Evolutionary conservation across 2,797 vertebrate species (phyloP).

Genomic region (Ibycter americanus): DNA sequence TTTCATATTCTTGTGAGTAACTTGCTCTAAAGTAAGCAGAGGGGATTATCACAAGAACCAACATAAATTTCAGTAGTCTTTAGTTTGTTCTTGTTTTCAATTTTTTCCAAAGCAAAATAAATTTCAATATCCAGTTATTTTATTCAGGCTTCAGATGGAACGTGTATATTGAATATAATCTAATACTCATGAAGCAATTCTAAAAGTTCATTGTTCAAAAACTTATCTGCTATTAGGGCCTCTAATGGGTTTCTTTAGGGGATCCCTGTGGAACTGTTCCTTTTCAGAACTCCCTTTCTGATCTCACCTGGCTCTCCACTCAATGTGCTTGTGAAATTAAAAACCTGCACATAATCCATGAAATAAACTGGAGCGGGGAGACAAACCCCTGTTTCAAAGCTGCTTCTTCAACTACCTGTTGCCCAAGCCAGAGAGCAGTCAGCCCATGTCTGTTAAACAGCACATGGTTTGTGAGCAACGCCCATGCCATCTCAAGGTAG

Average conservation of each 20-base stretch:
- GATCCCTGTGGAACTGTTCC: neutral
- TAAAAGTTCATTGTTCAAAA: neutral
- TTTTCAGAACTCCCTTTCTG: neutral
- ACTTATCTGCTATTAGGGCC: rapidly evolving
- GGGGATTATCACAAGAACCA: neutral
- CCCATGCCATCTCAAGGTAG: neutral
- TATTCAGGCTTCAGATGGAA: neutral
- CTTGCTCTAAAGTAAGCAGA: neutral
- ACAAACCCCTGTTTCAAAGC: neutral
- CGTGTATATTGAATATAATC: neutral
- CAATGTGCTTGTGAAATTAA: neutral
- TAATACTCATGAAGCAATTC: neutral
- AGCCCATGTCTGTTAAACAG: neutral
- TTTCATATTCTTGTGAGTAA: neutral
- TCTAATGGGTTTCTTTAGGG: neutral
- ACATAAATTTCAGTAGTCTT: neutral
- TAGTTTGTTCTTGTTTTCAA: neutral
- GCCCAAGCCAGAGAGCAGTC: neutral
- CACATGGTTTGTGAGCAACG: rapidly evolving
- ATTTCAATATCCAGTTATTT: neutral
- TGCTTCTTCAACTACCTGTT: neutral
- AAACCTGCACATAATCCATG: neutral
- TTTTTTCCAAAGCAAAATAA: neutral
- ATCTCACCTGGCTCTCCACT: neutral
- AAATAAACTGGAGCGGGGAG: neutral